Evolutionary conservation across 2,113 vertebrate species (phyloP).

Genomic region (Oreotrochilus melanogaster): DNA sequence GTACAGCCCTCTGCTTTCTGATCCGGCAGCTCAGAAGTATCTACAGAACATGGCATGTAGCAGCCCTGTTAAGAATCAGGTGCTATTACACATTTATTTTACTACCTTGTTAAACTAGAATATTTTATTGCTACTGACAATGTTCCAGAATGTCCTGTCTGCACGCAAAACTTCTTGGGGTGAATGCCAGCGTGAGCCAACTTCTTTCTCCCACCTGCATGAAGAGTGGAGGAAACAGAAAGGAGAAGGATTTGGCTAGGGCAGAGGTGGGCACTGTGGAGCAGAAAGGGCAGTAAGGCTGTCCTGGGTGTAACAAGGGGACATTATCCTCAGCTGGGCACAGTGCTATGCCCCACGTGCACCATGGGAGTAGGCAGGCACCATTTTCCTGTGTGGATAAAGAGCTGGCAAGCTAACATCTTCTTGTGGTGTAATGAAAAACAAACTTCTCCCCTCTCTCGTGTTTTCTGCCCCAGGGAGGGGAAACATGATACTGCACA

Average conservation of each 20-base stretch:
- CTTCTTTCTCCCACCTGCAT: background rate
- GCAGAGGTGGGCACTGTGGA: background rate
- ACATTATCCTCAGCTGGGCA: background rate
- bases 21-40: background rate
- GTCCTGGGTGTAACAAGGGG: background rate
- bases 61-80: background rate
- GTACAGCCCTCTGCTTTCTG: background rate
- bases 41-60: background rate
- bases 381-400: background rate
- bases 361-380: background rate
- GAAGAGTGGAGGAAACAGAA: too few species aligned
- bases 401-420: background rate
- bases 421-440: background rate
- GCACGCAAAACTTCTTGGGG: background rate
- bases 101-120: slow-evolving; percentile 25
- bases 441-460: background rate
- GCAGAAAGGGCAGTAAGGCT: background rate
- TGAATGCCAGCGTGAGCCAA: background rate
- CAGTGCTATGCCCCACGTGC: background rate
- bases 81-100: background rate
- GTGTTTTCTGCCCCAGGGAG: background rate
- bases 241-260: background rate
- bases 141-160: background rate
- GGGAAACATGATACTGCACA: background rate
- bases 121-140: background rate